A percentile compares a stretch with the other conserved stretches of the same genome.
Conservation (phyloP, 2,888 invertebrate genomes). For the Drosophila rellima region DNA sequence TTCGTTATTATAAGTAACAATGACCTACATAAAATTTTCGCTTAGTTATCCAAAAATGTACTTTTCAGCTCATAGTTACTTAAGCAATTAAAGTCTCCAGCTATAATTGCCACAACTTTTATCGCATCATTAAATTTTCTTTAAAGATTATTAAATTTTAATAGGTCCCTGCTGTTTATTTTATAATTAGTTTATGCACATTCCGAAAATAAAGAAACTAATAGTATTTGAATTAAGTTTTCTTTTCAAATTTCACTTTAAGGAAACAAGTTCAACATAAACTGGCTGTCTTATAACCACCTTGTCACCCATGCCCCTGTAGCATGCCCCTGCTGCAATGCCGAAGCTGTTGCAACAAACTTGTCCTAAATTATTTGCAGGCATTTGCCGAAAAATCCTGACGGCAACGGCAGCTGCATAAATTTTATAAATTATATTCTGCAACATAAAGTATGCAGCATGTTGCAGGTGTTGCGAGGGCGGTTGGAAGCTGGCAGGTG, state of each 20-base stretch:
- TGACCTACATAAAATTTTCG: not conserved
- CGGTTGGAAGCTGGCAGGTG: not conserved
- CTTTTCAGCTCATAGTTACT: not conserved
- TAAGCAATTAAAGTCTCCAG: not conserved
- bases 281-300: not conserved
- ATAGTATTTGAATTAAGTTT: not conserved
- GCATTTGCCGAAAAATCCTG: slow-evolving; percentile 26
- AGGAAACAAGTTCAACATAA: not conserved
- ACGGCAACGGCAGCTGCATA: slow-evolving; percentile 37
- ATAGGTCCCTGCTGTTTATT: too few relatives aligned
- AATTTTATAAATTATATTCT: slow-evolving; percentile 56
- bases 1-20: not conserved
- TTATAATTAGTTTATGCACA: not conserved
- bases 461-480: slow-evolving; percentile 3
- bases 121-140: not conserved
- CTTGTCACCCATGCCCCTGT: not conserved
- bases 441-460: slow-evolving; percentile 18
- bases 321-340: not conserved
- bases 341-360: slow-evolving; percentile 41
- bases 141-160: too few relatives aligned
- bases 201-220: not conserved
- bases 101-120: not conserved
- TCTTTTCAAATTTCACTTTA: not conserved
- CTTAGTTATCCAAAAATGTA: not conserved
- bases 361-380: slow-evolving; percentile 58